Conservation (phyloP, 2,113 vertebrate species). For the Diglossa brunneiventris region DNA sequence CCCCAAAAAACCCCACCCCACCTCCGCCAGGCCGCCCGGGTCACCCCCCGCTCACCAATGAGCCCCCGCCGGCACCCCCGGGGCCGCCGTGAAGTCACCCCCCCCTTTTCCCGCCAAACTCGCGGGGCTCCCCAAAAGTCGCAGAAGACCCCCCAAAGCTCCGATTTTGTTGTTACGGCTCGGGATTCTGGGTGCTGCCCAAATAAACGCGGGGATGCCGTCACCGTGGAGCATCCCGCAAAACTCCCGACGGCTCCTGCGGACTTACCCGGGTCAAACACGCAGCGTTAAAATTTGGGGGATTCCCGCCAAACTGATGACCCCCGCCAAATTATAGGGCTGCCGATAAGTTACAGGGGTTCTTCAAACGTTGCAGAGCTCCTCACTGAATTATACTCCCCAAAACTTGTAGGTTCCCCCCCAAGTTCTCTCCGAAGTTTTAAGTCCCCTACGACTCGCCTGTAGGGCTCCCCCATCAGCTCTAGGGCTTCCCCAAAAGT, state of each 20-base stretch:
- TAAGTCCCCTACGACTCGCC: too few species aligned
- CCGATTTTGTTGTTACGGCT: not conserved
- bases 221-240: not conserved
- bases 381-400: not conserved
- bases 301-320: not conserved
- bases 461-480: not conserved
- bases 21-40: too few species aligned
- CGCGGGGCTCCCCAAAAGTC: not conserved
- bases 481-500: not conserved
- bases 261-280: too few species aligned
- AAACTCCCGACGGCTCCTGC: not conserved
- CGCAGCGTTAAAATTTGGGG: not conserved
- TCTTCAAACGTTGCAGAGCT: not conserved
- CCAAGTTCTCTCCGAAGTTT: not conserved
- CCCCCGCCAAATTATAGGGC: not conserved
- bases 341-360: not conserved
- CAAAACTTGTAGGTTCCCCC: rapidly evolving
- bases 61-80: too few species aligned
- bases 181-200: not conserved
- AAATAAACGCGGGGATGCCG: not conserved
- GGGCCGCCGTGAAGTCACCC: not conserved
- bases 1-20: too few species aligned
- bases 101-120: not conserved
- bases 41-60: too few species aligned
- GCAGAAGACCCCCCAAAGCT: not conserved